These are phyloP conservation scores for Tupaia chinensis DNA, from an alignment of 2,113 vertebrate genomes.

Conservation along the genomic window DNA sequence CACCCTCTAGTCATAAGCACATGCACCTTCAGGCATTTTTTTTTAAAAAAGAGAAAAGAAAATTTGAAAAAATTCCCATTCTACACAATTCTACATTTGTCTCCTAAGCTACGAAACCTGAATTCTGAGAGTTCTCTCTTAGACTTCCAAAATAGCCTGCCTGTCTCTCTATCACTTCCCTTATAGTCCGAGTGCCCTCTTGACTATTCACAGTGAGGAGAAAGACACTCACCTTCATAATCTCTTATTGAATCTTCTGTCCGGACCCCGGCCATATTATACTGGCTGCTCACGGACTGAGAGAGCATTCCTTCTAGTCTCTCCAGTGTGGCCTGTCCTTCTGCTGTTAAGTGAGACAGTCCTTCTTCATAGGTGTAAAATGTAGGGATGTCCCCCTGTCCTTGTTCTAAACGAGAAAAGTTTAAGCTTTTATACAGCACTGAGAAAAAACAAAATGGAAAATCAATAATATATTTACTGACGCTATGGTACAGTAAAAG, in stretches of 20 bases:
- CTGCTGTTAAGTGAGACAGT: slow-evolving; percentile 93
- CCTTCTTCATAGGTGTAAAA: slow-evolving; percentile 99
- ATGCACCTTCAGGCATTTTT: too few species aligned
- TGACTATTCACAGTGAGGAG: not conserved
- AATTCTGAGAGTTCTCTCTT: slow-evolving; percentile 23
- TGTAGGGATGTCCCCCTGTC: slow-evolving; percentile 92
- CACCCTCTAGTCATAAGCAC: too few species aligned
- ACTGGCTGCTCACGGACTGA: slow-evolving; percentile 93
- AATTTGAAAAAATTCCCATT: not conserved
- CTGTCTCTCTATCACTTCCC: not conserved
- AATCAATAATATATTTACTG: slow-evolving; percentile 36
- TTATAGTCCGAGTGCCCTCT: not conserved
- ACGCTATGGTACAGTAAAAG: slow-evolving; percentile 13
- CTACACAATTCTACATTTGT: slow-evolving; percentile 43
- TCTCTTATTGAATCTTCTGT: slow-evolving; percentile 91
- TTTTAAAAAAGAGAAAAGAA: too few species aligned
- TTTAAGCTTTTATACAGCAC: slow-evolving; percentile 54
- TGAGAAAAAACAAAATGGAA: not conserved
- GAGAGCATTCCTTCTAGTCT: slow-evolving; percentile 97
- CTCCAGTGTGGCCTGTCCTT: slow-evolving; percentile 96
- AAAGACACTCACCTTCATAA: slow-evolving; percentile 91
- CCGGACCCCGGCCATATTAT: slow-evolving; percentile 97
- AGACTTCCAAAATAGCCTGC: not conserved
- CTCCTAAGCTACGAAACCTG: not conserved
- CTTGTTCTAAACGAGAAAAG: slow-evolving; percentile 89